Base-by-base conservation (phyloP, 2,888 invertebrate genomes). In the Isotomurus palustris region DNA sequence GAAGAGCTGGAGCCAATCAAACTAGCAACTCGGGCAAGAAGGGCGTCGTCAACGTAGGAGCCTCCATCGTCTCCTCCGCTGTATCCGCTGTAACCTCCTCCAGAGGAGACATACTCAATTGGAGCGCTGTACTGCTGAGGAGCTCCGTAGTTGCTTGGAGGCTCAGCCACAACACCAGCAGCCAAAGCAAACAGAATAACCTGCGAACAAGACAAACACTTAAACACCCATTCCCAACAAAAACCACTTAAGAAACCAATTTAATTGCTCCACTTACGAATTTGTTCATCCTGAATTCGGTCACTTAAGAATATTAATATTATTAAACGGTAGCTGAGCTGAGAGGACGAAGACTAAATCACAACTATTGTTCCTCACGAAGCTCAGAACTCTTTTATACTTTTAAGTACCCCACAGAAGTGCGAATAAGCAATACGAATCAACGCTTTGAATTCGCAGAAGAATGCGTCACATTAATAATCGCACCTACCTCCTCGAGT, bases 111-210 rank as follows among this genome's bases (percentile, higher is more conserved):
- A n/a, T 4, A 25, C 17, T 21, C 4, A 8, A 19, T 14, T n/a
- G 47, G 47, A 6, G 47, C 47, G 22, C 12, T 14, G 35, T 49
- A 49, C 36, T 49, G 49, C 17, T 28, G 28, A 5, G 47, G 28
- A n/a, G 56, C 54, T n/a, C 58, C 60, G 32, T 64, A 60, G 38
- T 43, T 48, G 17, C 8, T 10, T 56, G 64, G 64, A 5, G 64
- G 64, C 45, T 61, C 61, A 6, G 56, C 51, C 14, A 40, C 50
- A 2, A 43, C 61, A 5, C 47, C 56, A 5, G 52, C 61, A 17
- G 56, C 45, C n/a, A 64, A 52, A 28, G 64, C 64, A 36, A 64
- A 56, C 17, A 61, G 53, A 44, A 64, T 47, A 25, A 64, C 56
- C 64, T 64, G 54, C 28, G 44, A 25, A 29, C 28, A 27, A 6